These are phyloP conservation scores for Marcusenius ussheri DNA, from an alignment of 2,113 vertebrate genomes.

Conservation along the genomic window DNA sequence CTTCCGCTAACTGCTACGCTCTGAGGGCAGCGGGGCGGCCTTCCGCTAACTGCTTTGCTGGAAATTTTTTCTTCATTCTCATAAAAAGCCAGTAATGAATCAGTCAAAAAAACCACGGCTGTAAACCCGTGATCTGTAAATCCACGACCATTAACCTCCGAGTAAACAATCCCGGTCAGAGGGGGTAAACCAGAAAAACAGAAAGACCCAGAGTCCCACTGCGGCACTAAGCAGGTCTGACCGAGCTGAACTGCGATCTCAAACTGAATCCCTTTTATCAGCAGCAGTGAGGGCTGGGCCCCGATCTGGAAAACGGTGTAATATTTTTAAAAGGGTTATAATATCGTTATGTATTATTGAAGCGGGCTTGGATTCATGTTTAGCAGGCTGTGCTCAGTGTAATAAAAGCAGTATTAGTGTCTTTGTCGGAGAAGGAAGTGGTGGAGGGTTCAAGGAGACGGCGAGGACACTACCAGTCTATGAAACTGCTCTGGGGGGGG, in stretches of 20 bases:
- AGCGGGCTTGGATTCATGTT: neutral
- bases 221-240: neutral
- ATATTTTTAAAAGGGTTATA: slow-evolving; percentile 10
- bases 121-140: neutral
- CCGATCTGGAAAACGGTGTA: neutral
- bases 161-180: neutral
- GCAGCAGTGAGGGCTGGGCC: neutral
- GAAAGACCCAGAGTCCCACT: neutral
- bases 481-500: neutral
- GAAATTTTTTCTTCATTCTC: neutral
- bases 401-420: slow-evolving; percentile 11
- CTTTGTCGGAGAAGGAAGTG: neutral
- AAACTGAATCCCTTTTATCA: neutral
- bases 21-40: neutral
- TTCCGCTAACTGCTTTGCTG: neutral
- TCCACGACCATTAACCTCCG: neutral
- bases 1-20: neutral
- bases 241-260: neutral
- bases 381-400: neutral
- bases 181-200: neutral
- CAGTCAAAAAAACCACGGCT: neutral
- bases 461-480: neutral
- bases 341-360: neutral
- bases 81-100: neutral
- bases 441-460: neutral